Evolutionary conservation across 2,113 vertebrate species (phyloP), one percentile per base, ranked within the genome.

Genomic region (Peromyscus leucopus): DNA sequence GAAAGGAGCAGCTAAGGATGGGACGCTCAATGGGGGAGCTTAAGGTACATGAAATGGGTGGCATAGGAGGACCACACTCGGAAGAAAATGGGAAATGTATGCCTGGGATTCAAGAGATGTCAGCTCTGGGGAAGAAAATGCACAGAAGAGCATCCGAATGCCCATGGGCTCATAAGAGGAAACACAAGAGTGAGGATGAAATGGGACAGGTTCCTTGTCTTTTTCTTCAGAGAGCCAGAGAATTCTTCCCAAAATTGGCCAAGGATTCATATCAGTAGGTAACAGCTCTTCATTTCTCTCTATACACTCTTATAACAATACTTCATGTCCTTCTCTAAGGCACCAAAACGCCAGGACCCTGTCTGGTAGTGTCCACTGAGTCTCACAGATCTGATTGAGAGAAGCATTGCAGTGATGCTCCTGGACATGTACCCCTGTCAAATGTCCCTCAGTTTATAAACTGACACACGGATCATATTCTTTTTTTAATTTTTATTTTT

Each of bases 401-500:
- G n/a, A 13, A 28, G 22, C 46, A 10, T 8, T 7, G 7, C 24
- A 59, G 57, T 8, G 1, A 57, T 9, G 5, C 1, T n/a, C 42
- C 9, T 1, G 3, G 4, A 7, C 28, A 17, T 22, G 0, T 2
- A 7, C 12, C 11, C 13, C 7, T 3, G 1, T n/a, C 19, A 16
- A 31, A 17, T 61, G 19, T 46, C 71, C 76, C 88, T 91, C 55
- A 36, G 0, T 74, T 55, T 61, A 80, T 74, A 82, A 89, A n/a
- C 39, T 6, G 6, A 17, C 13, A 65, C 71, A 55, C 33, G 61
- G 3, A 6, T 59, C 39, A 76, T 7, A 10, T 84, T 91, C 63
- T 36, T 51, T 51, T 51, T 10, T 51, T 51, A 9, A 9, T 51
- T 51, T 51, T 51, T 10, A 51, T 51, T 51, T 51, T n/a, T n/a